Conservation (phyloP, 2,797 vertebrate genomes). For the Lates japonicus region DNA sequence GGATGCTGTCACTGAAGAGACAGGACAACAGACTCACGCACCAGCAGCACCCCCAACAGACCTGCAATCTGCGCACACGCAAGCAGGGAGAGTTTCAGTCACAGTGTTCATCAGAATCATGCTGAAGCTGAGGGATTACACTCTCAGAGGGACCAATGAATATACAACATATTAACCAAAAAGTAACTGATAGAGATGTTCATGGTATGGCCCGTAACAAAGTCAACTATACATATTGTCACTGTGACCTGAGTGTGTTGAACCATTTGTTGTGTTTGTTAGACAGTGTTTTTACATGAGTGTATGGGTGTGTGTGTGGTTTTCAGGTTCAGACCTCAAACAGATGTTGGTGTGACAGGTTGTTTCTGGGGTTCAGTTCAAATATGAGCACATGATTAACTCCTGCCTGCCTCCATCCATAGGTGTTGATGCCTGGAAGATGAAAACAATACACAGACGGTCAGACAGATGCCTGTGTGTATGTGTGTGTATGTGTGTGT, state of each 20-base stretch:
- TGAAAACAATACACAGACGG: not conserved
- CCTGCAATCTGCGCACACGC: conserved; percentile 92
- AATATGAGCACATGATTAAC: conserved; percentile 99
- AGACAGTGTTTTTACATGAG: not conserved
- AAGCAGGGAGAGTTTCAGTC: not conserved
- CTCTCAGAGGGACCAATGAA: not conserved
- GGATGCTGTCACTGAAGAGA: conserved; percentile 89
- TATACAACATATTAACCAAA: not conserved
- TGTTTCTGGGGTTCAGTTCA: conserved; percentile 98
- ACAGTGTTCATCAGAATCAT: not conserved
- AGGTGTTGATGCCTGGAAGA: conserved; percentile 93
- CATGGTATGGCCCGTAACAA: not conserved
- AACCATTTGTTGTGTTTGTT: not conserved
- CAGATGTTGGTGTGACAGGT: conserved; percentile 98
- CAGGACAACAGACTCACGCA: conserved; percentile 96
- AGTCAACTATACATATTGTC: not conserved
- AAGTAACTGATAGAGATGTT: not conserved
- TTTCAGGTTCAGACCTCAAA: conserved; percentile 91
- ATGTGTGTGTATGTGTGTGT: not conserved
- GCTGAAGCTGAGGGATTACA: not conserved
- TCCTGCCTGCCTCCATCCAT: conserved; percentile 98
- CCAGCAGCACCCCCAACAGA: conserved; percentile 96
- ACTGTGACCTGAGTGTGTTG: not conserved
- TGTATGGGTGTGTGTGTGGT: not conserved
- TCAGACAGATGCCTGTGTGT: not conserved